phyloP scores from a whole-genome alignment of 2,113 vertebrate genomes.

The Uropsilus gracilis region DNA sequence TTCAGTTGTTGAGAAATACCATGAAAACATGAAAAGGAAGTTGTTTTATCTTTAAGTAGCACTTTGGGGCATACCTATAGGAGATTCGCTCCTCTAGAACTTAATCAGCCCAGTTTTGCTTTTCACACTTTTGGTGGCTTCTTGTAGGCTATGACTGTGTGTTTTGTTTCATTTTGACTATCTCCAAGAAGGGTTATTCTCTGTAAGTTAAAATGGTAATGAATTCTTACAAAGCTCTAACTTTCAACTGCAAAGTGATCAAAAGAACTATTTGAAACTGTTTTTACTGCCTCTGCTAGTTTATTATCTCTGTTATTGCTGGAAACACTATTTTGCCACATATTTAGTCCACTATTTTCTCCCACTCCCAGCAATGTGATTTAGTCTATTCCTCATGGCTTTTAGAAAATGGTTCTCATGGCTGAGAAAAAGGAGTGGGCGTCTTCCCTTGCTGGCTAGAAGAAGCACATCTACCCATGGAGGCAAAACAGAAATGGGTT shows the following conservation, averaged over 20 bases:
- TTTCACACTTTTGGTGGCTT: constrained; percentile 37
- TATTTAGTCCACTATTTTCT: constrained; percentile 42
- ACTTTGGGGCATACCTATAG: constrained; percentile 37
- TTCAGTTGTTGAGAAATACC: constrained; percentile 59
- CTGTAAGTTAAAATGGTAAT: constrained; percentile 59
- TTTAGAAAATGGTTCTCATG: constrained; percentile 8
- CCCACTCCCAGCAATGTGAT: not conserved
- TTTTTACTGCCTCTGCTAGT: constrained; percentile 63
- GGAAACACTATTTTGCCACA: constrained; percentile 57
- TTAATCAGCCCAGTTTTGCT: constrained; percentile 40
- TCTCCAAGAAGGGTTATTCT: constrained; percentile 37
- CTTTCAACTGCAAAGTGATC: constrained; percentile 72
- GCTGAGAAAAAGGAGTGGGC: constrained; percentile 12
- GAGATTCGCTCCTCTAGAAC: constrained; percentile 41
- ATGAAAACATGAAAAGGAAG: constrained; percentile 48
- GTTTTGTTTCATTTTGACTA: constrained; percentile 5
- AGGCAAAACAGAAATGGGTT: constrained; percentile 20
- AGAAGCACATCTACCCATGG: not conserved
- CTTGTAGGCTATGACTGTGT: constrained; percentile 56
- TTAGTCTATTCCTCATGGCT: not conserved
- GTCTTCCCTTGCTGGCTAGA: constrained; percentile 3
- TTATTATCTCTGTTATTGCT: constrained; percentile 31
- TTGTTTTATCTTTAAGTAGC: not conserved
- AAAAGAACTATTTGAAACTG: constrained; percentile 68
- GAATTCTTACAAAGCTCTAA: constrained; percentile 59